Evolutionary conservation across 2,888 invertebrate species (phyloP).

Genomic region (Sepioteuthis lessoniana): DNA sequence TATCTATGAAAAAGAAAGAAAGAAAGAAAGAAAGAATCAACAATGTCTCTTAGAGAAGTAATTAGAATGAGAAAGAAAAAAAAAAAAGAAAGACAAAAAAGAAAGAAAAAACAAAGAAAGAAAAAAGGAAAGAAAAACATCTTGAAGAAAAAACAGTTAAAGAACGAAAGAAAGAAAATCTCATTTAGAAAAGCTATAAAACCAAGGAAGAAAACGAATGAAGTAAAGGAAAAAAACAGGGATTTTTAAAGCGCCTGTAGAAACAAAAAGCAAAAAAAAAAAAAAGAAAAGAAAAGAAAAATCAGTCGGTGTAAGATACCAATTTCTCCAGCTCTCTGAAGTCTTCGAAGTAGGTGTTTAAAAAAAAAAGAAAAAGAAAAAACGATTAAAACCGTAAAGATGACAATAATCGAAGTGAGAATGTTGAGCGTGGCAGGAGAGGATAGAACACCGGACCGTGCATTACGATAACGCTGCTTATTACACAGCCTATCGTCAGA

Average conservation of each 20-base stretch:
- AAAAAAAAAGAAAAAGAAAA: neutral
- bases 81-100: no score
- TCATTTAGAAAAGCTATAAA: no score
- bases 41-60: no score
- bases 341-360: neutral
- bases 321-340: neutral
- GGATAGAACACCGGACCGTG: neutral
- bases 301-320: neutral
- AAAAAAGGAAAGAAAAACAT: no score
- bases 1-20: no score
- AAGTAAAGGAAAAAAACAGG: neutral
- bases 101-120: no score
- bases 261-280: neutral
- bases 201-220: no score
- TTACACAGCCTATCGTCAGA: slow-evolving; percentile 18
- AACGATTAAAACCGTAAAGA: neutral
- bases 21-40: no score
- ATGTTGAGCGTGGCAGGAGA: neutral
- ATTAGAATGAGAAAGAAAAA: no score
- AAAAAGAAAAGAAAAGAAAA: neutral
- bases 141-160: no score
- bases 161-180: no score
- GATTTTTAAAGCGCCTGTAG: neutral
- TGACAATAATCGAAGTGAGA: neutral
- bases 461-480: neutral